Conservation (phyloP, 2,113 vertebrate species). For the Muntiacus reevesi region DNA sequence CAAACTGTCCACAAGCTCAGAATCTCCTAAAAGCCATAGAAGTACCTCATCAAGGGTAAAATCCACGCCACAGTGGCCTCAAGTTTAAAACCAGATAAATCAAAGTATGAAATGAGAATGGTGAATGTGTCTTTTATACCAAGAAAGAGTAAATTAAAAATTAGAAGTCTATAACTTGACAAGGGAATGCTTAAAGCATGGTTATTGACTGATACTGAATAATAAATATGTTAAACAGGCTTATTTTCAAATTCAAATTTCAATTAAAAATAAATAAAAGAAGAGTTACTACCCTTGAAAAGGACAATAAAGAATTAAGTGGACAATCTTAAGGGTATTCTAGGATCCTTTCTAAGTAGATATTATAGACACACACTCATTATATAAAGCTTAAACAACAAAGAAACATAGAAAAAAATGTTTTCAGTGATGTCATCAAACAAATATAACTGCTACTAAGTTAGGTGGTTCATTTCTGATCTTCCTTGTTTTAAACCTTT, state of each 20-base stretch:
- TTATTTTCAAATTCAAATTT: not conserved
- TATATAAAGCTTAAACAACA: not conserved
- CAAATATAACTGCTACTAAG: not conserved
- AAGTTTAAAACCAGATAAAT: not conserved
- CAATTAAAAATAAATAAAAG: not conserved
- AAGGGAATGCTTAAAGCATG: not conserved
- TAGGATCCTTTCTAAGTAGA: not conserved
- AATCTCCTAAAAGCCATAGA: not conserved
- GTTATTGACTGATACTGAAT: not conserved
- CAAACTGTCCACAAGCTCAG: too few relatives aligned
- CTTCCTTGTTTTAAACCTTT: not conserved
- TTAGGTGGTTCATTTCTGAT: not conserved
- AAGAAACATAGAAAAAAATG: not conserved
- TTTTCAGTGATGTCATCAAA: not conserved
- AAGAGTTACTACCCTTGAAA: not conserved
- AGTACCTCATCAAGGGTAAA: accelerated
- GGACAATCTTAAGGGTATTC: not conserved
- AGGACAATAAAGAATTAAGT: not conserved
- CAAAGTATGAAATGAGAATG: not conserved
- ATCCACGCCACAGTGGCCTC: not conserved
- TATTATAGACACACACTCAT: not conserved
- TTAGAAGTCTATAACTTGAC: too few relatives aligned
- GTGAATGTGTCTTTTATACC: not conserved
- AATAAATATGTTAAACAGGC: not conserved
- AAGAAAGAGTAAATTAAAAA: not conserved